A percentile compares a stretch with the other conserved stretches of the same genome.
Conservation (phyloP, 2,113 vertebrate species). For the Megaceryle torquata region DNA sequence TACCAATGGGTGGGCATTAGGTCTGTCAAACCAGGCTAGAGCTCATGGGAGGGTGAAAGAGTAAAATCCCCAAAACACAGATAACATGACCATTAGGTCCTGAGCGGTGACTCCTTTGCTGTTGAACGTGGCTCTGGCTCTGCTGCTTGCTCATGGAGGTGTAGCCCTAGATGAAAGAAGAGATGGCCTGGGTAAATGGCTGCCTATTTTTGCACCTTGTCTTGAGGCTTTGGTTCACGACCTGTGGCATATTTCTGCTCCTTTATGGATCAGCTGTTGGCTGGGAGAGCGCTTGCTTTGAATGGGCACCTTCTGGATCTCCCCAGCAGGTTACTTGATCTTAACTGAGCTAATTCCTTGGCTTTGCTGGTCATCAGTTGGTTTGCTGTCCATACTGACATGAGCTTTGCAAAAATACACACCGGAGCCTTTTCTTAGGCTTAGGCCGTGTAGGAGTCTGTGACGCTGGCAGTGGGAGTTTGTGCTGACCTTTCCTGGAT, state of each 20-base stretch:
- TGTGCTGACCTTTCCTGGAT: not conserved
- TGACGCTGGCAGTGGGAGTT: not conserved
- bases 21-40: not conserved
- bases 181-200: not conserved
- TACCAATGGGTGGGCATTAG: not conserved
- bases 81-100: rapidly evolving
- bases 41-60: not conserved
- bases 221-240: not conserved
- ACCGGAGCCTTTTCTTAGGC: not conserved
- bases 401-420: not conserved
- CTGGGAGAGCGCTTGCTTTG: not conserved
- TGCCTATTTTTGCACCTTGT: not conserved
- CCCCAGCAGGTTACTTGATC: not conserved
- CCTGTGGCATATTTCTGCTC: not conserved
- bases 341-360: not conserved
- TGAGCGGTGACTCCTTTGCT: not conserved
- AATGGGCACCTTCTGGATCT: not conserved
- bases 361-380: not conserved
- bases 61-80: not conserved
- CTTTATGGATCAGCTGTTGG: not conserved
- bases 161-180: not conserved
- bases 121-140: not conserved
- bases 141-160: not conserved
- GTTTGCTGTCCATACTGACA: not conserved
- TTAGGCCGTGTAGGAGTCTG: not conserved